Percentiles rank a stretch among this genome's conserved stretches.
These are phyloP conservation scores for Aquatica leii DNA, from an alignment of 2,888 invertebrate species.

Conservation along the genomic window DNA sequence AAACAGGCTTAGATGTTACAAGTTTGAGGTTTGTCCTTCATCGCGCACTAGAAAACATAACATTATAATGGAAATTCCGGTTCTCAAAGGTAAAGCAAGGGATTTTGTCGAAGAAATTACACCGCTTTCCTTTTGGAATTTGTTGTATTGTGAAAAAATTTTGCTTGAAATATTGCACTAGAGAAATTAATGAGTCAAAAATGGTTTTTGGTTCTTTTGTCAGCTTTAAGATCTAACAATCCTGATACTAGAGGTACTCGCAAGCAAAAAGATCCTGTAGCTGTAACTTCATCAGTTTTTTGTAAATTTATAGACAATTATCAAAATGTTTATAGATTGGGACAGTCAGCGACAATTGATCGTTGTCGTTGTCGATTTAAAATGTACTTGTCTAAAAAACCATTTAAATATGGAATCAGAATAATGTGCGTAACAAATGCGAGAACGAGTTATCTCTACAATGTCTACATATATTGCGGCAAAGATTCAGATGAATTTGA, in stretches of 20 bases:
- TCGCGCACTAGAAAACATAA: neutral
- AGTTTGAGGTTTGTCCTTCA: neutral
- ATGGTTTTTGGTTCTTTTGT: neutral
- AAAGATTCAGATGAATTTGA: conserved; percentile 39
- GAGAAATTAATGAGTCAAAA: neutral
- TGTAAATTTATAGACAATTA: conserved; percentile 28
- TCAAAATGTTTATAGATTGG: conserved; percentile 26
- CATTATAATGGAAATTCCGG: neutral
- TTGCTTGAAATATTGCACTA: neutral
- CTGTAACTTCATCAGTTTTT: conserved; percentile 31
- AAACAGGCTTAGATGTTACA: neutral
- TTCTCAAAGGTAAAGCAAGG: neutral
- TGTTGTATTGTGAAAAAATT: neutral
- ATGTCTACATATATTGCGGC: conserved; percentile 43
- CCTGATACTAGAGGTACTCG: neutral
- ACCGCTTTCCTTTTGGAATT: neutral
- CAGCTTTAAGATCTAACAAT: neutral
- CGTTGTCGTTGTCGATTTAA: conserved; percentile 27
- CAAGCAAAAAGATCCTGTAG: conserved; percentile 3
- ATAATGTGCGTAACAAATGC: conserved; percentile 43
- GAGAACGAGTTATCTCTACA: conserved; percentile 36
- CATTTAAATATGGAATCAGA: conserved; percentile 47
- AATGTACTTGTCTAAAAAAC: conserved; percentile 44
- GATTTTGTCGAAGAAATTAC: neutral
- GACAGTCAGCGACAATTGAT: conserved; percentile 28